A percentile compares a stretch with the other conserved stretches of the same genome.
Conservation (phyloP, 1,140 invertebrate species). For the Orussus abietinus region DNA sequence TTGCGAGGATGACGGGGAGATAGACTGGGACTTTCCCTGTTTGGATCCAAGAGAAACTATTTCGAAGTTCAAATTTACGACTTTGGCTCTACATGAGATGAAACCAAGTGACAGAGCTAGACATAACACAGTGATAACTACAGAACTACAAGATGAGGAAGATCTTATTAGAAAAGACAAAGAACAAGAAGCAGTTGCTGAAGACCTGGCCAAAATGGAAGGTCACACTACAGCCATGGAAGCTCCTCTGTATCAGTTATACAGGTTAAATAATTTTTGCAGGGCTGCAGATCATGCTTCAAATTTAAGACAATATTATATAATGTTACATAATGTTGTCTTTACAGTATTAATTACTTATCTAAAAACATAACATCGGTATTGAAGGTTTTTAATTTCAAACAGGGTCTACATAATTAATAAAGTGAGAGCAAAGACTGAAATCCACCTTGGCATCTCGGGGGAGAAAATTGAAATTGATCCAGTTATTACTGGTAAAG, state of each 20-base stretch:
- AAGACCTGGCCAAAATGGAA: conserved; percentile 61
- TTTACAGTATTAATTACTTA: too few species aligned
- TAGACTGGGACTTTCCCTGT: conserved; percentile 89
- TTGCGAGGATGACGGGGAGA: conserved; percentile 95
- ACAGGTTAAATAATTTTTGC: conserved; percentile 41
- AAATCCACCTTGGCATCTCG: conserved; percentile 82
- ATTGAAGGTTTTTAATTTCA: too few species aligned
- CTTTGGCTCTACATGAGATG: conserved; percentile 80
- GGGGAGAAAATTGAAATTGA: conserved; percentile 90
- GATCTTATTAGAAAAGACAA: conserved; percentile 41
- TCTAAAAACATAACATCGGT: too few species aligned
- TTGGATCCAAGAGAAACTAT: conserved; percentile 83
- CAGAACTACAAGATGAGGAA: conserved; percentile 27
- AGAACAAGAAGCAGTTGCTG: conserved; percentile 41
- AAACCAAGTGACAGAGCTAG: conserved; percentile 49
- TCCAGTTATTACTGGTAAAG: conserved; percentile 67
- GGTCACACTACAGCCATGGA: conserved; percentile 72
- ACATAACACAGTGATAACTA: conserved; percentile 27
- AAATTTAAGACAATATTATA: too few species aligned
- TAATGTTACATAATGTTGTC: not conserved
- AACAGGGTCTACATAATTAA: conserved; percentile 72
- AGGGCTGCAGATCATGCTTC: too few species aligned
- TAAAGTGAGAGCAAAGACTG: conserved; percentile 74
- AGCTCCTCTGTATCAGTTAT: conserved; percentile 81
- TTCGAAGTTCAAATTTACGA: conserved; percentile 88